A percentile compares a stretch with the other conserved stretches of the same genome.
Evolutionary conservation across 2,113 vertebrate species (phyloP).

Genomic region (Chloropsis hardwickii): DNA sequence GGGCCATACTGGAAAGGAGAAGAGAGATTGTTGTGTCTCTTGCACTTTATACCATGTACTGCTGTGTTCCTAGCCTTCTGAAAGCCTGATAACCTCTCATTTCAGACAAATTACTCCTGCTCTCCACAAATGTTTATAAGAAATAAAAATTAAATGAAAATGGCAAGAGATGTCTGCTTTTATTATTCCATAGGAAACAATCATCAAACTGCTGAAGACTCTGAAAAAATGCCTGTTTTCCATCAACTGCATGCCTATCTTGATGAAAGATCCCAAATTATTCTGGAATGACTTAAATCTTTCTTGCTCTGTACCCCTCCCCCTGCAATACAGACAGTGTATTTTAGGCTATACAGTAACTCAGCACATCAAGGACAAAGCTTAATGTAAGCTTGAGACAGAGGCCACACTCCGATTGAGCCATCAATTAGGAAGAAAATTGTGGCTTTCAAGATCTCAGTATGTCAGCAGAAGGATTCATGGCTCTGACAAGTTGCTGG

Average conservation of each 20-base stretch:
- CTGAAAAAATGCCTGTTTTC: conserved; percentile 58
- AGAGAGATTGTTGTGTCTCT: background rate
- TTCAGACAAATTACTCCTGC: conserved; percentile 35
- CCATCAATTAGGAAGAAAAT: conserved; percentile 72
- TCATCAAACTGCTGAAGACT: conserved; percentile 10
- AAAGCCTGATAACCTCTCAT: conserved; percentile 23
- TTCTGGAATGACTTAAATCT: background rate
- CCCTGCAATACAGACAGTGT: background rate
- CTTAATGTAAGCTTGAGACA: conserved; percentile 67
- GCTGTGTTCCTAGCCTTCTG: background rate
- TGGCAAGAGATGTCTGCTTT: conserved; percentile 15
- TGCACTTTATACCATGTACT: conserved; percentile 17
- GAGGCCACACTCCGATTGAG: conserved; percentile 62
- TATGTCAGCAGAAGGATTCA: conserved; percentile 35
- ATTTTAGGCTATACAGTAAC: conserved; percentile 40
- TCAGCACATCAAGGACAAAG: conserved; percentile 60
- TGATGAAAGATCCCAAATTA: conserved; percentile 2
- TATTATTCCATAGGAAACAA: background rate
- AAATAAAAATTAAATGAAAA: conserved; percentile 54
- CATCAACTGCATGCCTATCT: background rate
- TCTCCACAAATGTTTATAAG: conserved; percentile 16
- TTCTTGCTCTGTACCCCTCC: background rate
- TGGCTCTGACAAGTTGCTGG: conserved; percentile 36
- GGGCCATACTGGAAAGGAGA: background rate
- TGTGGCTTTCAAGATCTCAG: conserved; percentile 57